phyloP scores from a whole-genome alignment of 2,113 vertebrate genomes.

The Hemicordylus capensis region DNA sequence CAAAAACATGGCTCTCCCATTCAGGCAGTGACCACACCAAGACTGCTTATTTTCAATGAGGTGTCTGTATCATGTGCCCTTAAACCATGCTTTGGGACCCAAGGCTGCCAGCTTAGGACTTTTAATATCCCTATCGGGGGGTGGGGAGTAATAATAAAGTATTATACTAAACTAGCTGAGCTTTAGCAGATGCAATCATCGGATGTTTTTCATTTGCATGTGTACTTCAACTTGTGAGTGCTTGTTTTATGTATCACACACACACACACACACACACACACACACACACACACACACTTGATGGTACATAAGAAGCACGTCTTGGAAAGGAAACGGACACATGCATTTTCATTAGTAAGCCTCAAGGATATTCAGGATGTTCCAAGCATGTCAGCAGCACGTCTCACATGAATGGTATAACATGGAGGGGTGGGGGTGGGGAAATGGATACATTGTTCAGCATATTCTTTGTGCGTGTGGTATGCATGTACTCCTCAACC shows the following conservation, averaged over 20 bases:
- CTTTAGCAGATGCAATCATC: not conserved
- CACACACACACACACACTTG: not conserved
- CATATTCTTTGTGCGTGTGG: constrained; percentile 51
- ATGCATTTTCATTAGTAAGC: constrained; percentile 20
- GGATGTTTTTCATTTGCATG: not conserved
- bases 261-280: not conserved
- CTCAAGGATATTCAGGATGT: constrained; percentile 47
- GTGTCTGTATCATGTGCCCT: too few species aligned
- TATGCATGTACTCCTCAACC: constrained; percentile 58
- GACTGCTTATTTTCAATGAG: too few species aligned
- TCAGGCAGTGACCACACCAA: too few species aligned
- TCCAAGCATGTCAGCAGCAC: constrained; percentile 62
- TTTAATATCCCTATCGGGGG: not conserved
- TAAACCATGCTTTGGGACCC: too few species aligned
- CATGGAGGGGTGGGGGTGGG: constrained; percentile 23
- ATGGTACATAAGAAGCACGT: constrained; percentile 36
- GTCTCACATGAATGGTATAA: constrained; percentile 50
- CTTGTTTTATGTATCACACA: fast-evolving
- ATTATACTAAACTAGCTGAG: not conserved
- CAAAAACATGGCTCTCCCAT: too few species aligned
- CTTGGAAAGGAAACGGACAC: constrained; percentile 12
- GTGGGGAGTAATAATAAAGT: not conserved
- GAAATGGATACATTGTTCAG: constrained; percentile 40
- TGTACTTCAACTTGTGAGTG: fast-evolving
- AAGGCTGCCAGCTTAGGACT: not conserved